phyloP scores from a whole-genome alignment of 1,140 invertebrate species.

The Atta colombica region DNA sequence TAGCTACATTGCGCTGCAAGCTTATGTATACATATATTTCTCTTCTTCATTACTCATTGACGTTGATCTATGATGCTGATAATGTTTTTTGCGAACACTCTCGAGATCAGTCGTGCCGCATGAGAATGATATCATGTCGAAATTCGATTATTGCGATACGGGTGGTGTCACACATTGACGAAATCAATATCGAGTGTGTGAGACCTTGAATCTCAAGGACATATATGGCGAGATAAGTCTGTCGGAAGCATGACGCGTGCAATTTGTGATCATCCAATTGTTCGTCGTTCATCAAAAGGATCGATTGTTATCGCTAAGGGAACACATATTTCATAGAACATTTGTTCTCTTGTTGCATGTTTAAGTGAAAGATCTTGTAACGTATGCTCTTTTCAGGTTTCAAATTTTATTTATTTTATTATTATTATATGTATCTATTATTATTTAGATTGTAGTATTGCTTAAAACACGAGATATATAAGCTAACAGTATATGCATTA shows the following conservation, averaged over 20 bases:
- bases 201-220: constrained; percentile 48
- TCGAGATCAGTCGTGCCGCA: constrained; percentile 23
- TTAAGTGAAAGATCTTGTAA: neutral
- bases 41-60: neutral
- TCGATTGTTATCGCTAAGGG: constrained; percentile 25
- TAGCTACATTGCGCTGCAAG: neutral
- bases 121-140: constrained; percentile 10
- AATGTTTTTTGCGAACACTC: constrained; percentile 21
- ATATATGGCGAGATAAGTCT: neutral
- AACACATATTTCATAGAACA: too few species aligned
- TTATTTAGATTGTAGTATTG: constrained; percentile 1
- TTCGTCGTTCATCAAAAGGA: constrained; percentile 16
- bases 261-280: constrained; percentile 35
- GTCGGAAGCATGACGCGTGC: neutral
- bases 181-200: constrained; percentile 43
- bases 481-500: constrained; percentile 1
- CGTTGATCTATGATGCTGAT: constrained; percentile 24
- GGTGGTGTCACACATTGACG: constrained; percentile 3
- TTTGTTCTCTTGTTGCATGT: neutral
- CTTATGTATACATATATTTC: neutral
- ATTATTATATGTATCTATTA: neutral
- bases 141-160: constrained; percentile 48
- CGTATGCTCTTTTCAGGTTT: neutral
- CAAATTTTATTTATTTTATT: neutral
- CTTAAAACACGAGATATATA: neutral